These are phyloP conservation scores for Artibeus lituratus DNA, from an alignment of 2,797 vertebrate genomes.

Conservation along the genomic window DNA sequence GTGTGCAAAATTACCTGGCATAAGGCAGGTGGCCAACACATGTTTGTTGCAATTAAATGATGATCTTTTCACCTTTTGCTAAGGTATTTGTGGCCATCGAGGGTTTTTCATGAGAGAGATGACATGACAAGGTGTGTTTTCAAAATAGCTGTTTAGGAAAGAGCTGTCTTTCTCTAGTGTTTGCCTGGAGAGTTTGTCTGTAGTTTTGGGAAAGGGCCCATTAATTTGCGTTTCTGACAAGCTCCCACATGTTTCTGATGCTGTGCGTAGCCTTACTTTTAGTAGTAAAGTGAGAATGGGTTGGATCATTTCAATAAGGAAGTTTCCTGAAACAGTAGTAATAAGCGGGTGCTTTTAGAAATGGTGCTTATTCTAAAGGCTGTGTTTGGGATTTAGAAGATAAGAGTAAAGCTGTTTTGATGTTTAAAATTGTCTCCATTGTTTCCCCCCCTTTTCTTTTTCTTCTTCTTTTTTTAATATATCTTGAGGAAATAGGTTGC, in stretches of 20 bases:
- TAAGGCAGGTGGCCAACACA: no score
- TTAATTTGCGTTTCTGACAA: not conserved
- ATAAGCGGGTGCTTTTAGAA: not conserved
- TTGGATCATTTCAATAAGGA: not conserved
- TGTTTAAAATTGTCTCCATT: not conserved
- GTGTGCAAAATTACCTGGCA: not conserved
- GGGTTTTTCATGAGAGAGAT: not conserved
- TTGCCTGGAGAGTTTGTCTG: not conserved
- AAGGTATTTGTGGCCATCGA: not conserved
- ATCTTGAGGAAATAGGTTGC: not conserved
- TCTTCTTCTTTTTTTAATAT: not conserved
- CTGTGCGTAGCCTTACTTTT: not conserved
- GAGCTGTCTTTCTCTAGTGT: not conserved
- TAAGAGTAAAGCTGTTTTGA: not conserved
- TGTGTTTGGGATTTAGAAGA: not conserved
- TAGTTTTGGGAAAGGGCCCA: not conserved
- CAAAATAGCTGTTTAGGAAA: not conserved
- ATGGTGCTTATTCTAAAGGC: not conserved
- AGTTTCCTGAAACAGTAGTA: not conserved
- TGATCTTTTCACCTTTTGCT: not conserved
- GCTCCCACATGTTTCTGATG: not conserved
- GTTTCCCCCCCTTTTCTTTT: not conserved
- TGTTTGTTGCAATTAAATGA: not conserved
- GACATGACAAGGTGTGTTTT: not conserved
- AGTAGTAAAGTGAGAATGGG: not conserved